Conservation (phyloP, 2,113 vertebrate species). For the Leiothrix lutea region DNA sequence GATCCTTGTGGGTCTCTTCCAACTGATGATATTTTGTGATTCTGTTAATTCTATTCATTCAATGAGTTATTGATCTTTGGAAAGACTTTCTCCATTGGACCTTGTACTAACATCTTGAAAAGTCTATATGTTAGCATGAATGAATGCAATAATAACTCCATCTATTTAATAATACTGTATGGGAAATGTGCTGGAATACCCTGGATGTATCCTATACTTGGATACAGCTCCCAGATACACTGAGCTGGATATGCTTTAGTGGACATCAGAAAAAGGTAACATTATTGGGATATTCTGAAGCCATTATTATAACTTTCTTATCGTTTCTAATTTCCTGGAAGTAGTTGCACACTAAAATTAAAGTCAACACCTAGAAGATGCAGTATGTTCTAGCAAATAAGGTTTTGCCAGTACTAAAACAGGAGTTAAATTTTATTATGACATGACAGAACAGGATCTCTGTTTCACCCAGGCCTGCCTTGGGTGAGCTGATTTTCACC, state of each 20-base stretch:
- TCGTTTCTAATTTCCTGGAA: background rate
- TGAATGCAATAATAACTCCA: background rate
- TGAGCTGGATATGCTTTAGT: background rate
- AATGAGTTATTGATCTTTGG: background rate
- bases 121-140: background rate
- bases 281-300: background rate
- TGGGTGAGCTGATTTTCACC: background rate
- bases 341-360: background rate
- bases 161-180: background rate
- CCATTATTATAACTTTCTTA: background rate
- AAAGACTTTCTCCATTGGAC: background rate
- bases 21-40: background rate
- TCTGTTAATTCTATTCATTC: background rate
- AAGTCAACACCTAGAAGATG: background rate
- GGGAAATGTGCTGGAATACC: background rate
- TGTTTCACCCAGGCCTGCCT: background rate
- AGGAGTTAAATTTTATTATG: background rate
- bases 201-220: background rate
- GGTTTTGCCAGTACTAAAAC: background rate
- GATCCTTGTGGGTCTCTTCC: background rate
- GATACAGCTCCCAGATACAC: fast-evolving
- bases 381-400: background rate
- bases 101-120: background rate
- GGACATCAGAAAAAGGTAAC: background rate
- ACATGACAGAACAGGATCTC: background rate